Evolutionary conservation across 2,888 invertebrate genomes (phyloP).

Genomic region (Cerastoderma edule): DNA sequence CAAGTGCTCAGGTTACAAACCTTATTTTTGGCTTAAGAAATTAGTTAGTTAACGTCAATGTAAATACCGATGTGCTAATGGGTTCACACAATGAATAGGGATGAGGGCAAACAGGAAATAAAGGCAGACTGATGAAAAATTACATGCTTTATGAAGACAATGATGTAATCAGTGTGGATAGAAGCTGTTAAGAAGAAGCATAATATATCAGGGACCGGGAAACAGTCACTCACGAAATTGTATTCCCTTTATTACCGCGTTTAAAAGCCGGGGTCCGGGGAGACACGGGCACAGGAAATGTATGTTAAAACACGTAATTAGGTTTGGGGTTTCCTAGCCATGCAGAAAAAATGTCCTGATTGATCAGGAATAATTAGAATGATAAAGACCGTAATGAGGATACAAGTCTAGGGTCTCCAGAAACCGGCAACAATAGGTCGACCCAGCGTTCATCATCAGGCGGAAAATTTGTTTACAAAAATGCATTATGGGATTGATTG

Average conservation of each 20-base stretch:
- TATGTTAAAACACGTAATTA: constrained; percentile 64
- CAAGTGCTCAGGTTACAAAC: too few species aligned
- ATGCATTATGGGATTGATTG: constrained; percentile 54
- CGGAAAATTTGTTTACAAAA: constrained; percentile 58
- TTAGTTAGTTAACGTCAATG: too few species aligned
- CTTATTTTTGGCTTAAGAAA: too few species aligned
- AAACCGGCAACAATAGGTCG: constrained; percentile 32
- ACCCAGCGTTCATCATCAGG: constrained; percentile 20
- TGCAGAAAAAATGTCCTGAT: constrained; percentile 59
- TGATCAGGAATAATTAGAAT: constrained; percentile 64
- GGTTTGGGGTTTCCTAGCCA: constrained; percentile 54
- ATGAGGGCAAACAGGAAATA: too few species aligned
- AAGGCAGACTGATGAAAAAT: constrained; percentile 18
- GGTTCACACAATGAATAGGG: too few species aligned
- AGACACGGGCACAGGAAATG: constrained; percentile 56
- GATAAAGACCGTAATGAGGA: constrained; percentile 59
- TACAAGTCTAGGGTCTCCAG: constrained; percentile 2
- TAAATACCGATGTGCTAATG: too few species aligned
- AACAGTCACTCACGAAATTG: constrained; percentile 35
- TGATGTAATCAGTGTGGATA: constrained; percentile 62
- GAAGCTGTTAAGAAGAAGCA: constrained; percentile 47
- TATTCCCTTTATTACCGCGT: constrained; percentile 55
- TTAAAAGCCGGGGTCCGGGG: constrained; percentile 52
- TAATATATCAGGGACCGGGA: constrained; percentile 32
- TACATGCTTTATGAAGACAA: constrained; percentile 59